Base-by-base conservation (phyloP, 1,140 invertebrate genomes). In the Lasaia peninsularis region DNA sequence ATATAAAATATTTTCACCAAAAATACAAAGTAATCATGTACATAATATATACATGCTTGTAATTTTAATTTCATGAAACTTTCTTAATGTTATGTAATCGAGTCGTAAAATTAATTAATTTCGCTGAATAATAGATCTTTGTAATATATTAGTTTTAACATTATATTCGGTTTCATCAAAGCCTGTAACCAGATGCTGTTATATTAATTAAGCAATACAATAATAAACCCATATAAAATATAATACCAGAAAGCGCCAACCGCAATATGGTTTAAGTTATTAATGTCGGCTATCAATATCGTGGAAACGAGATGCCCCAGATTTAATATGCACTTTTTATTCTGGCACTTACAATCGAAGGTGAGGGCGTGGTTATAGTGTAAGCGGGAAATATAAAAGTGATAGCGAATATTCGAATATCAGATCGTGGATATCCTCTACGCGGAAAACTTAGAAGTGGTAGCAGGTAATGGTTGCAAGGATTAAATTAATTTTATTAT, bases 211-310 rank as follows among this genome's bases (percentile, higher is more conserved):
- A 28, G 24, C 8, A 37, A 37, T 37, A 16, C 34, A 14, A 35
- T 33, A 33, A 33, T 35, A 12, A 44, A 20, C 2, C 40, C 14
- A 20, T 18, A 20, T 18, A 44, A 10, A 44, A 44, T 44, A 44
- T 44, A 44, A 44, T 44, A 44, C 40, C 40, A 44, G 40, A 44
- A 44, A 44, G 14, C 40, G 40, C 14, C 18, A 44, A 44, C 40
- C 40, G 40, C 40, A 44, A 44, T 18, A 44, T 18, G 9, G 37
- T 14, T 40, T 40, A 44, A 44, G 40, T 44, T 44, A 44, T 44
- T 44, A 44, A 44, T 44, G 40, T 44, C 40, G 40, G 40, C 16
- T 44, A 44, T 44, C 40, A 44, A 44, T 44, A 44, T 44, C 40
- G 40, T 44, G 40, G 40, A 44, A 44, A 44, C 40, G 40, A 44